Evolutionary conservation across 1,140 invertebrate species (phyloP), one percentile per base, ranked within the genome.

Genomic region (Akabosia matsudoensis): DNA sequence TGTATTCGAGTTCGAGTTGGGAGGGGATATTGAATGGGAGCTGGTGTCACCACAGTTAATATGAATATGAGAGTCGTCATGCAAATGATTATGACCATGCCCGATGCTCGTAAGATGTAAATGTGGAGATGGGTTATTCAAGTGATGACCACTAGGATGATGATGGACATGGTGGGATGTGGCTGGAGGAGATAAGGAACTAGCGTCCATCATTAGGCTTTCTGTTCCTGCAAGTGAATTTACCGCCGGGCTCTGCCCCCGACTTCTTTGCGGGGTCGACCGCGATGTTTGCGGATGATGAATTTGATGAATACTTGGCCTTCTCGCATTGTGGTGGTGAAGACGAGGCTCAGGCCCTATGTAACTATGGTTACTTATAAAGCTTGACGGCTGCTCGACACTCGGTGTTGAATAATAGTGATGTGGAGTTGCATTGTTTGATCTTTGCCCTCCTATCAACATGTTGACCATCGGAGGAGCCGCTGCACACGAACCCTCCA

Each of bases 1-100:
- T 10, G 70, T 72, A 22, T 72, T 72, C 7, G 31, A 37, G 26
- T 72, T 72, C 33, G 31, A 37, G 24, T 72, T 72, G 2, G 70
- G 70, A 10, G 70, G 70, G 13, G 70, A 45, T 22, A 72, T 72
- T 16, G 70, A 72, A 28, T 72, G 70, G 1, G 70, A 72, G 33
- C 70, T 51, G 33, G n/a, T n/a, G n/a, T 34, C 33, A 45, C 31
- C 61, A n/a, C 61, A 67, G 30, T 67, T 67, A n/a, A 67, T 67
- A 34, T 45, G 70, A 22, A 45, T 51, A 37, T 72, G 33, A 45
- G 22, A 26, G 24, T 72, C 70, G 45, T 72, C 70, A 72, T 72
- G 70, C 10, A 67, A 30, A 30, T 67, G 61, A 22, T 67, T 67
- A 22, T 30, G 61, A 4, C 61, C 61, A 31, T 67, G 61, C 7